Conservation (phyloP, 1,140 invertebrate species). For the Oryzaephilus surinamensis region DNA sequence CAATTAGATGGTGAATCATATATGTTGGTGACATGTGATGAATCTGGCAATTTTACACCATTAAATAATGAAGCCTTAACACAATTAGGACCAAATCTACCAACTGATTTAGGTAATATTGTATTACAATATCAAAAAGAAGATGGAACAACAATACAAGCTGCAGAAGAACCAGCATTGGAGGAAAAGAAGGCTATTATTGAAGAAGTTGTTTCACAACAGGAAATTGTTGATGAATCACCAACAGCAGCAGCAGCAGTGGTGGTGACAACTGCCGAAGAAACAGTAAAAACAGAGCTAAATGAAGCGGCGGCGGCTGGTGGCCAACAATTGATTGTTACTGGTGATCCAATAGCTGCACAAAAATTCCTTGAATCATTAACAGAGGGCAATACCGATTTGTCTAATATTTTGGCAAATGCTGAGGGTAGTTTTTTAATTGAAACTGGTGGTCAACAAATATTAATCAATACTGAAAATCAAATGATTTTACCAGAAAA, state of each 20-base stretch:
- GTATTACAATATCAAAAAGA: conserved; percentile 23
- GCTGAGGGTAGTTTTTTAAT: conserved; percentile 34
- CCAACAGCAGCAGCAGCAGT: conserved; percentile 3
- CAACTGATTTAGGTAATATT: conserved; percentile 31
- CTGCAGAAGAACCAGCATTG: neutral
- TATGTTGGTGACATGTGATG: conserved; percentile 51
- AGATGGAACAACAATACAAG: neutral
- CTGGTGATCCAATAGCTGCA: conserved; percentile 31
- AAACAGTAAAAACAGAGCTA: conserved; percentile 3
- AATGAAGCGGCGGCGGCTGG: conserved; percentile 3
- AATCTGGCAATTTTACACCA: conserved; percentile 56
- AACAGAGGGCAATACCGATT: conserved; percentile 31
- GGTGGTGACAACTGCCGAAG: neutral
- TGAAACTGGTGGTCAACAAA: conserved; percentile 36
- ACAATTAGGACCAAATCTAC: conserved; percentile 32
- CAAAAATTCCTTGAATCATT: conserved; percentile 34
- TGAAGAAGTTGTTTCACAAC: neutral
- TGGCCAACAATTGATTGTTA: conserved; percentile 32
- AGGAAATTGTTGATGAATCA: neutral
- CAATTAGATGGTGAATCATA: conserved; percentile 54
- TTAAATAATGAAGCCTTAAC: conserved; percentile 56
- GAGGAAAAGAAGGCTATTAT: neutral
- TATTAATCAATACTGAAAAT: conserved; percentile 33
- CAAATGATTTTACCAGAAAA: conserved; percentile 26
- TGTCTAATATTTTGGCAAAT: conserved; percentile 31